Percentiles rank a stretch among this genome's conserved stretches.
phyloP scores from a whole-genome alignment of 2,797 vertebrate species.

The Protosalanx chinensis region DNA sequence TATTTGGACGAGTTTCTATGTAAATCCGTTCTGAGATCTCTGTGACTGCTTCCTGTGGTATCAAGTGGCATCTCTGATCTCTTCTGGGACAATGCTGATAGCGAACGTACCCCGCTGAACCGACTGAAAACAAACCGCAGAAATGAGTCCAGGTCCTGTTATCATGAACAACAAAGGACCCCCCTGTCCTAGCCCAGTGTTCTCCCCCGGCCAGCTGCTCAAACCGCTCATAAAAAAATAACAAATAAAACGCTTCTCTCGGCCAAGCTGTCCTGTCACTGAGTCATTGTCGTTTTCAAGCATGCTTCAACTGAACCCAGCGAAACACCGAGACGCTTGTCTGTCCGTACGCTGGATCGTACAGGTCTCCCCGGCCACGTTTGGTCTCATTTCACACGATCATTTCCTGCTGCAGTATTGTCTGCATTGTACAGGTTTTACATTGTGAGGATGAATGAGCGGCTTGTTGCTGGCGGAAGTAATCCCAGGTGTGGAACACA shows the following conservation, averaged over 20 bases:
- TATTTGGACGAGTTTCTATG: conserved; percentile 64
- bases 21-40: conserved; percentile 62
- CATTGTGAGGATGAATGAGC: conserved; percentile 41
- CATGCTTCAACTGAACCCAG: conserved; percentile 45
- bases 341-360: conserved; percentile 57
- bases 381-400: conserved; percentile 14
- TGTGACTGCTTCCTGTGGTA: conserved; percentile 56
- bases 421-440: conserved; percentile 7
- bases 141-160: conserved; percentile 59
- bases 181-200: conserved; percentile 54
- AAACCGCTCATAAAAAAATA: conserved; percentile 50
- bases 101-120: conserved; percentile 37
- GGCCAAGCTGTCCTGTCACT: conserved; percentile 51
- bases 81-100: conserved; percentile 61
- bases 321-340: conserved; percentile 58
- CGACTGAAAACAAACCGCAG: conserved; percentile 63
- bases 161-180: conserved; percentile 61
- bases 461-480: conserved; percentile 32
- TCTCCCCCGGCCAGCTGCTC: conserved; percentile 45
- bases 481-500: conserved; percentile 39
- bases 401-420: conserved; percentile 18
- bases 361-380: conserved; percentile 24
- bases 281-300: conserved; percentile 52
- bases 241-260: conserved; percentile 48
- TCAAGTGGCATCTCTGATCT: conserved; percentile 64